A percentile compares a stretch with the other conserved stretches of the same genome.
phyloP scores from a whole-genome alignment of 2,888 invertebrate species.

The Stratiomys singularior region DNA sequence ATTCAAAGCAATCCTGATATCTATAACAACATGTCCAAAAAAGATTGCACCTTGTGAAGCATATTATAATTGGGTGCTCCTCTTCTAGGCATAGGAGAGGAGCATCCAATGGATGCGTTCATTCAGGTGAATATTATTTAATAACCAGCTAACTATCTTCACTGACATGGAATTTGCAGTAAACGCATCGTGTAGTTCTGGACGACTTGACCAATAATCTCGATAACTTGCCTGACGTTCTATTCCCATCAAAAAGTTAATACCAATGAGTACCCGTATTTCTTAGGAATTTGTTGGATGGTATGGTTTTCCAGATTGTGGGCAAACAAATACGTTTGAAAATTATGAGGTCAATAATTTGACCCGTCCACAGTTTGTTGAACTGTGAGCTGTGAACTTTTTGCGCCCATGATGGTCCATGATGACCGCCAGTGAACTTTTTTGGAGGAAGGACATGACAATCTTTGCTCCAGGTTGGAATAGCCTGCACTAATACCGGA shows the following conservation, averaged over 20 bases:
- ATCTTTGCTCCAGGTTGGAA: constrained; percentile 6
- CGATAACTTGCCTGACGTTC: neutral
- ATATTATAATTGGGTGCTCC: constrained; percentile 11
- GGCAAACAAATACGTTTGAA: constrained; percentile 30
- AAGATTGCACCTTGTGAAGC: constrained; percentile 5
- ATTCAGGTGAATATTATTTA: constrained; percentile 34
- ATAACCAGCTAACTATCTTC: constrained; percentile 26
- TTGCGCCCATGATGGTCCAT: neutral
- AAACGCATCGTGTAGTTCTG: constrained; percentile 9
- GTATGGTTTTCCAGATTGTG: constrained; percentile 23
- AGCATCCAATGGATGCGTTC: constrained; percentile 15
- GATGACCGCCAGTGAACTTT: neutral
- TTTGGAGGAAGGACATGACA: neutral
- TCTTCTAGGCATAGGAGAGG: constrained; percentile 24
- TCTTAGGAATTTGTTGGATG: neutral
- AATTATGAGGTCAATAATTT: constrained; percentile 16
- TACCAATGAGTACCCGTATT: neutral
- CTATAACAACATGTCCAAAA: constrained; percentile 21
- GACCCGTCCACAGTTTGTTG: neutral
- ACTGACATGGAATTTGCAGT: constrained; percentile 25
- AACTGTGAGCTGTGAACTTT: neutral
- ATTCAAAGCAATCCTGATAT: constrained; percentile 19
- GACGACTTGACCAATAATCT: constrained; percentile 21
- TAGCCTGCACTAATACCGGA: neutral
- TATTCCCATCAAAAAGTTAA: constrained; percentile 10